These are phyloP conservation scores for Craterocephalus amniculus DNA, from an alignment of 2,797 vertebrate genomes.

Conservation along the genomic window DNA sequence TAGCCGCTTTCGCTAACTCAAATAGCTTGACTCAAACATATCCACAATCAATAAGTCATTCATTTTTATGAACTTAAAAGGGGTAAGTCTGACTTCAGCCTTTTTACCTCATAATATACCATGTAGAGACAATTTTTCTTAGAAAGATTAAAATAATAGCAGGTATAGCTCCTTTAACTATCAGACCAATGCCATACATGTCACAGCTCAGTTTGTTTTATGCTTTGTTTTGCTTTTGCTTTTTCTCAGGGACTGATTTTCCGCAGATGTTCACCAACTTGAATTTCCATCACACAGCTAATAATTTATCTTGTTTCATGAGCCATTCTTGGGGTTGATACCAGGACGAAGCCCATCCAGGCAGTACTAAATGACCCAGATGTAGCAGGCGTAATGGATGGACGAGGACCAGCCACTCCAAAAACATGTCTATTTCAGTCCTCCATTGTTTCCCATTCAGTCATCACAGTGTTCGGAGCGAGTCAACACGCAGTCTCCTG, in stretches of 20 bases:
- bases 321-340: conserved; percentile 36
- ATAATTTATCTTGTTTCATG: conserved; percentile 39
- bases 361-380: conserved; percentile 55
- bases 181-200: background rate
- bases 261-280: conserved; percentile 21
- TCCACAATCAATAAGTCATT: no score
- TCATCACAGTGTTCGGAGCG: conserved; percentile 63
- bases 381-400: conserved; percentile 69
- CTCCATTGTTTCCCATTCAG: conserved; percentile 77
- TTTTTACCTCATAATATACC: no score
- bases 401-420: conserved; percentile 58
- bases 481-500: conserved; percentile 67
- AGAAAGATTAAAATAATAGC: no score
- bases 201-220: conserved; percentile 2
- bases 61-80: no score
- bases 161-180: no score
- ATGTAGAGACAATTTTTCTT: no score
- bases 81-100: no score
- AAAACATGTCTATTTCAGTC: conserved; percentile 79
- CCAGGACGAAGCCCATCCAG: conserved; percentile 22
- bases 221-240: conserved; percentile 1
- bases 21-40: no score
- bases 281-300: conserved; percentile 6
- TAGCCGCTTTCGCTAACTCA: no score
- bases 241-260: conserved; percentile 4